Percentiles rank a stretch among this genome's conserved stretches.
Conservation (phyloP, 2,888 invertebrate genomes). For the Diachrysia chrysitis region DNA sequence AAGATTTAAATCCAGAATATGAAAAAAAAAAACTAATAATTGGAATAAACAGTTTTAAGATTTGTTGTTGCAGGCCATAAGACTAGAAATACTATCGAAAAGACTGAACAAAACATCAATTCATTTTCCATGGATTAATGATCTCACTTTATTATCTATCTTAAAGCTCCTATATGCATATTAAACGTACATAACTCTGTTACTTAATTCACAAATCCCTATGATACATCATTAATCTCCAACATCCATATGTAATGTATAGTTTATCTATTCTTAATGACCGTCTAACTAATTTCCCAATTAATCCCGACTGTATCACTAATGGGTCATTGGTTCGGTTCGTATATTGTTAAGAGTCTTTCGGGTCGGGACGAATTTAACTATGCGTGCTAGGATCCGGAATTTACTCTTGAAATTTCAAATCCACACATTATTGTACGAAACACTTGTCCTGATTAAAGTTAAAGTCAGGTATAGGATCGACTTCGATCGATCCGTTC, state of each 20-base stretch:
- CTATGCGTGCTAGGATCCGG: neutral
- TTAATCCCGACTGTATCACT: slow-evolving; percentile 34
- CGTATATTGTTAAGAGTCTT: slow-evolving; percentile 15
- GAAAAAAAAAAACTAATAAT: no score
- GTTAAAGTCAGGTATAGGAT: slow-evolving; percentile 24
- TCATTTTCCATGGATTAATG: no score
- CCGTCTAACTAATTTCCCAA: slow-evolving; percentile 45
- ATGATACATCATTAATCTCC: slow-evolving; percentile 46
- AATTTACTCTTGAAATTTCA: slow-evolving; percentile 15
- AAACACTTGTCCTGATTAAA: slow-evolving; percentile 46
- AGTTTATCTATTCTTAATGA: slow-evolving; percentile 52
- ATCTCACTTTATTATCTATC: neutral
- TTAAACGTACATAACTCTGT: slow-evolving; percentile 32
- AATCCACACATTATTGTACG: slow-evolving; percentile 19
- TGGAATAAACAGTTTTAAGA: no score
- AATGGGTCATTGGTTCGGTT: slow-evolving; percentile 17
- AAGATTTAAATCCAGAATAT: no score
- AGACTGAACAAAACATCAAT: no score
- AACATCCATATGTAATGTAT: slow-evolving; percentile 45
- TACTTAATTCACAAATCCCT: slow-evolving; percentile 42
- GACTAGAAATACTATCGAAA: no score
- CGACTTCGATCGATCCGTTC: slow-evolving; percentile 49
- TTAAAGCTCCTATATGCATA: neutral
- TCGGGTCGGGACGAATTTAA: slow-evolving; percentile 1
- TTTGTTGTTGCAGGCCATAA: no score